Evolutionary conservation across 2,888 invertebrate genomes (phyloP), one percentile per base, ranked within the genome.

Genomic region (Apotomis turbidana): DNA sequence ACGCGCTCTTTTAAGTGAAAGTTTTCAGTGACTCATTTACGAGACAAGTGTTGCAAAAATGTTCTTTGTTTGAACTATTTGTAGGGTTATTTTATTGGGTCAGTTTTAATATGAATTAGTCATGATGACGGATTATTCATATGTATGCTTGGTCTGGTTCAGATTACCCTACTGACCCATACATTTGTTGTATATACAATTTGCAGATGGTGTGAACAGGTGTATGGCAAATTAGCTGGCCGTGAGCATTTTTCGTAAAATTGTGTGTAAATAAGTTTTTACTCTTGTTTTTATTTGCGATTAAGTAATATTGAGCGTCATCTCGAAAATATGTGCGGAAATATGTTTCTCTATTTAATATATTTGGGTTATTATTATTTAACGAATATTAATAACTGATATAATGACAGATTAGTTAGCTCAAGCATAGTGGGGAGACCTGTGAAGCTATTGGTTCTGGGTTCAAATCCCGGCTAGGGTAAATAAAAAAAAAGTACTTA

Each of bases 1-100:
- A 69, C 76, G 77, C 77, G 44, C 58, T 68, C 83, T 87, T 89
- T 81, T 88, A 89, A 85, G 83, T 80, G 81, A 86, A 87, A 86
- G 82, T 84, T 81, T 80, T 80, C 73, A 79, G 78, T 90, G 88
- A 89, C 77, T 88, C 87, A 89, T 69, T 78, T 68, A 55, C 69
- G 63, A 76, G 70, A 73, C 77, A 77, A 73, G 78, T 83, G 77
- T 79, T 77, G 78, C 71, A 80, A 78, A 80, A 80, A 81, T 75
- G 8, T 55, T 75, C 76, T 81, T 82, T 85, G 80, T 85, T 76
- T 38, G 70, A 76, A 75, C 62, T 74, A 73, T 78, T 74, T 74
- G 75, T 78, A 77, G 74, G 77, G 67, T 54, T 69, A 68, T 76
- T 75, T 75, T 70, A 82, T 83, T 80, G 74, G 86, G 86, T 82